Percentiles rank a stretch among this genome's conserved stretches.
Conservation (phyloP, 2,113 vertebrate species). For the Hippoglossus stenolepis region DNA sequence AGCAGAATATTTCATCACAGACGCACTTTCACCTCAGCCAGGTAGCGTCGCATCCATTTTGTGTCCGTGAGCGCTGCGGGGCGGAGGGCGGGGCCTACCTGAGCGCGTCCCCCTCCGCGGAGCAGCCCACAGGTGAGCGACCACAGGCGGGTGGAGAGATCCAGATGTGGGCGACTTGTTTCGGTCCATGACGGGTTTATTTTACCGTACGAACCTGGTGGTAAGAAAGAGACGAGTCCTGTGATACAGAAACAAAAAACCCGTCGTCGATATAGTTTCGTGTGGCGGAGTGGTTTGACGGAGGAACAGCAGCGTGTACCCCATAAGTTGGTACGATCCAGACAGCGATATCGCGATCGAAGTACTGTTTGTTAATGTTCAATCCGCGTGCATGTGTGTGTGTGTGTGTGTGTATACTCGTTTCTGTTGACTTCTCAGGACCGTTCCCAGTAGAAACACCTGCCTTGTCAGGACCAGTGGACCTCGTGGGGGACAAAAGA, state of each 20-base stretch:
- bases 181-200: neutral
- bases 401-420: neutral
- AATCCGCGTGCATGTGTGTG: neutral
- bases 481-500: too few relatives aligned
- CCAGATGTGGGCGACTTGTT: neutral
- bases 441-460: too few relatives aligned
- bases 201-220: neutral
- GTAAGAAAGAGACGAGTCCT: too few relatives aligned
- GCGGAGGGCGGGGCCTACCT: constrained; percentile 34
- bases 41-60: constrained; percentile 69
- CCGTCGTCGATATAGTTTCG: too few relatives aligned
- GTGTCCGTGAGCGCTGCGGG: neutral
- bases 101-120: constrained; percentile 17
- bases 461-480: too few relatives aligned
- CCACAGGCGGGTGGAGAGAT: constrained; percentile 16
- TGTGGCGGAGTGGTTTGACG: accelerated
- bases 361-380: constrained; percentile 53
- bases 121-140: constrained; percentile 60
- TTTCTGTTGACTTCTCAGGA: too few relatives aligned
- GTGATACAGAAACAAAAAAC: too few relatives aligned
- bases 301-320: neutral
- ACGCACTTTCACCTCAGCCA: constrained; percentile 35
- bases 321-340: constrained; percentile 63
- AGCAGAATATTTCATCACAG: neutral
- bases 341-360: neutral